Evolutionary conservation across 1,140 invertebrate genomes (phyloP), one percentile per base, ranked within the genome.

Genomic region (Akabosia matsudoensis): DNA sequence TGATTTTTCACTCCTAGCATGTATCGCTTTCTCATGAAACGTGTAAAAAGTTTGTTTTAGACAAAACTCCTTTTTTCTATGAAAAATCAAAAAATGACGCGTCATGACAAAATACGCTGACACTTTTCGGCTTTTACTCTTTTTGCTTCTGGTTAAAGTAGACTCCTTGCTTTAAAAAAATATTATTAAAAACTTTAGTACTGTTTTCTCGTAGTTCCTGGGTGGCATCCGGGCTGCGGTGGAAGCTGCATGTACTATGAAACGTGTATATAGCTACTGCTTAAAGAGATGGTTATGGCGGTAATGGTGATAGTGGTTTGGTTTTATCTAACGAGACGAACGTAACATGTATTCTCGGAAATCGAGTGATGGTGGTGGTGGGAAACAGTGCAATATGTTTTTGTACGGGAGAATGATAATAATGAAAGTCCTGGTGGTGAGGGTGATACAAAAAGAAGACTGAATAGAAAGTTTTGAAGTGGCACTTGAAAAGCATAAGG

Each of bases 401-500:
- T 45, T 45, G 18, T 45, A 18, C 37, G 37, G 37, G 37, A 10
- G 7, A 10, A 56, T 56, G 24, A 16, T 56, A 24, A 16, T 56
- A 22, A 56, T 56, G 37, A 45, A 18, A 45, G 18, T 45, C 18
- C 37, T 7, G 37, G 37, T 45, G 37, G 37, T 45, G 37, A 45
- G 7, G 18, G 7, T 10, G 18, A 45, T 45, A 45, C 7, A 56
- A 22, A 56, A 56, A n/a, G 54, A 56, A 56, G 14, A n/a, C n/a
- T n/a, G n/a, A n/a, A n/a, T n/a, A n/a, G n/a, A 56, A 22, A 22
- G 24, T 16, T 16, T 3, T 56, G 54, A n/a, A 67, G 61, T 67
- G 61, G 26, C 28, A 67, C 61, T 67, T 67, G 61, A 67, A 31
- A 67, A 67, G n/a, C 4, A 67, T 30, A 67, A 67, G 10, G 61